These are phyloP conservation scores for Oryzias curvinotus DNA, from an alignment of 2,113 vertebrate species.

Conservation along the genomic window DNA sequence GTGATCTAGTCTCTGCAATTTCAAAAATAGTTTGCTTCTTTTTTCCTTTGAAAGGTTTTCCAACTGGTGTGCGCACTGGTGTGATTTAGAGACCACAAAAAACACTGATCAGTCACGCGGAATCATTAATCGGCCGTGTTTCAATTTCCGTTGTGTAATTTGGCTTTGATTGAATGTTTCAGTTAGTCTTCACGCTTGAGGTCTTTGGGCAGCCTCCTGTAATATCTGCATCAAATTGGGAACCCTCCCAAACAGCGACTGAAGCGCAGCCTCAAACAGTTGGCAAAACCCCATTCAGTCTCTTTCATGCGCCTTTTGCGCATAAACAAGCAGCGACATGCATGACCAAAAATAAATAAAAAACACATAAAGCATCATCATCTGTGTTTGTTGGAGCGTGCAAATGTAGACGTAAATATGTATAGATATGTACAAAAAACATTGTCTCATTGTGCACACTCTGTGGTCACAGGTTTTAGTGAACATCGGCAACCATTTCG, in stretches of 20 bases:
- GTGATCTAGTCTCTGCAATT: background rate
- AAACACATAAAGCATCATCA: too few species aligned
- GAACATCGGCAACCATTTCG: slow-evolving; percentile 99
- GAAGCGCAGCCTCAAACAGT: slow-evolving; percentile 35
- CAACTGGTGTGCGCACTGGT: slow-evolving; percentile 27
- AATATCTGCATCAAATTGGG: slow-evolving; percentile 18
- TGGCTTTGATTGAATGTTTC: slow-evolving; percentile 14
- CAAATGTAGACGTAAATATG: background rate
- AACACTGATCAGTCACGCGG: slow-evolving; percentile 6
- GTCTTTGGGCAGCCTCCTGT: slow-evolving; percentile 45
- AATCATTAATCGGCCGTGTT: slow-evolving; percentile 20
- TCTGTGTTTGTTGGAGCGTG: slow-evolving; percentile 29
- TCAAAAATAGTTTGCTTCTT: background rate
- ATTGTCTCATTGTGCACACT: slow-evolving; percentile 32
- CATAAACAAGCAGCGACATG: slow-evolving; percentile 4
- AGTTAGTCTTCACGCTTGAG: slow-evolving; percentile 33
- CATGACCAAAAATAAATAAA: background rate
- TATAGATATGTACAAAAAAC: background rate
- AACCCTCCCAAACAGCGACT: slow-evolving; percentile 40
- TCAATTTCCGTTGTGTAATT: slow-evolving; percentile 6
- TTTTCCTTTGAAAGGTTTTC: slow-evolving; percentile 4
- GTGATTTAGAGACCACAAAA: slow-evolving; percentile 8
- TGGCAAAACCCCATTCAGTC: slow-evolving; percentile 20
- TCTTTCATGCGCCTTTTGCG: slow-evolving; percentile 19
- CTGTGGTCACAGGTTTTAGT: slow-evolving; percentile 89